phyloP scores from a whole-genome alignment of 2,797 vertebrate species.

The Siniperca obscura region DNA sequence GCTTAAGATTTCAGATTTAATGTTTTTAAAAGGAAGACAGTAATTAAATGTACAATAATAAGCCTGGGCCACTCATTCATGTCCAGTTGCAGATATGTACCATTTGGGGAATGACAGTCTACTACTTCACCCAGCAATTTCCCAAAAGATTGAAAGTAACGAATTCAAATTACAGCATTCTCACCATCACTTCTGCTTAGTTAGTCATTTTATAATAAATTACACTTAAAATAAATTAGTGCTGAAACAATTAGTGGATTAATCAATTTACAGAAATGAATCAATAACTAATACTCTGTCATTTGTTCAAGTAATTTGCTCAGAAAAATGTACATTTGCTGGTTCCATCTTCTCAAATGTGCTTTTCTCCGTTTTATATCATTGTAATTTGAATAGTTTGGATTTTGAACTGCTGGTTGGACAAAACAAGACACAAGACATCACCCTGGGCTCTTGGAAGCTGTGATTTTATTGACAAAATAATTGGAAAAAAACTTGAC shows the following conservation, averaged over 20 bases:
- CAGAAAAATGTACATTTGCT: too few species aligned
- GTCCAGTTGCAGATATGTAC: too few species aligned
- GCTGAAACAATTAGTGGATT: neutral
- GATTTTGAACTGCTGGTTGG: neutral
- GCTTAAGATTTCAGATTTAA: too few species aligned
- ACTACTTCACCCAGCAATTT: too few species aligned
- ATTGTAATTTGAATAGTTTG: neutral
- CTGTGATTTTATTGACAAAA: neutral
- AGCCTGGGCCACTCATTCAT: too few species aligned
- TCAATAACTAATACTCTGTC: neutral
- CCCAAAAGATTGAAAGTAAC: neutral
- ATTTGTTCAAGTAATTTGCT: too few species aligned
- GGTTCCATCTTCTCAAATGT: too few species aligned
- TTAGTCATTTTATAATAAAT: neutral
- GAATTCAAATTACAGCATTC: neutral
- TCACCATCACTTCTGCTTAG: neutral
- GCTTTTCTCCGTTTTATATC: neutral
- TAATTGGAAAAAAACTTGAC: too few species aligned
- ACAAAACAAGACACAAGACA: neutral
- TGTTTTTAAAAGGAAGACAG: too few species aligned
- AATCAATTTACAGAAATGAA: neutral
- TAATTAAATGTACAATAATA: too few species aligned
- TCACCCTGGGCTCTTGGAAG: neutral
- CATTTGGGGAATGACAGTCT: too few species aligned
- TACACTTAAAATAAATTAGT: neutral